Base-by-base conservation (phyloP, 2,113 vertebrate species). In the Podarcis raffonei region DNA sequence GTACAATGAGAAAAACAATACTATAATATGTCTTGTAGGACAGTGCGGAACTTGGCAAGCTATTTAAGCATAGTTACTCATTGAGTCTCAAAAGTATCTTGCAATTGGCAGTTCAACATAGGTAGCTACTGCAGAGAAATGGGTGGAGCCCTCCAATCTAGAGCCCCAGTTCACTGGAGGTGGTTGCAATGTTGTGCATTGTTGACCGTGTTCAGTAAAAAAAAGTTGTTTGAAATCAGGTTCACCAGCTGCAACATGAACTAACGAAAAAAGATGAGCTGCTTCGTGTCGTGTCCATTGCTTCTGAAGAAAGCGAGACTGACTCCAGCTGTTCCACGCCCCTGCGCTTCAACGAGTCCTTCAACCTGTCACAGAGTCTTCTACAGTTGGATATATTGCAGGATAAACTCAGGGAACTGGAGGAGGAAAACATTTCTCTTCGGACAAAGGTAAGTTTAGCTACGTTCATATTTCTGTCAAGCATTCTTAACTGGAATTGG, bases 201-300 rank as follows among this genome's bases (percentile, higher is more conserved):
- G 25, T 87, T 0, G 89, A 75, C 74, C 81, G 2, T 32, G 8
- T 83, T 79, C 92, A 76, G 30, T 0, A 0, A 94, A 75, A n/a
- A 86, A 78, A 22, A 69, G 23, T 1, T 81, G 85, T 77, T 91
- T 83, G 59, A 71, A n/a, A 27, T 2, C 95, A 99, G 99, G 98
- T 98, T 88, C 98, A 99, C 92, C 99, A 99, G 94, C 96, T 99
- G 76, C 98, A 99, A 93, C 99, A 99, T 83, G 99, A 99, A 65
- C 96, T 99, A 57, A 95, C 96, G 0, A 99, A 99, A 96, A 99
- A 99, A 94, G 99, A 99, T 4, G 98, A 99, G 89, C 92, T 99
- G 83, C 97, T 99, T 89, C 97, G 98, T 1, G 97, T 99, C 74
- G 98, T 99, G 86, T 98, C 99, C 13, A 98, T 97, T 20, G 98